Base-by-base conservation (phyloP, 2,888 invertebrate genomes). In the Cosmorhoe ocellata region DNA sequence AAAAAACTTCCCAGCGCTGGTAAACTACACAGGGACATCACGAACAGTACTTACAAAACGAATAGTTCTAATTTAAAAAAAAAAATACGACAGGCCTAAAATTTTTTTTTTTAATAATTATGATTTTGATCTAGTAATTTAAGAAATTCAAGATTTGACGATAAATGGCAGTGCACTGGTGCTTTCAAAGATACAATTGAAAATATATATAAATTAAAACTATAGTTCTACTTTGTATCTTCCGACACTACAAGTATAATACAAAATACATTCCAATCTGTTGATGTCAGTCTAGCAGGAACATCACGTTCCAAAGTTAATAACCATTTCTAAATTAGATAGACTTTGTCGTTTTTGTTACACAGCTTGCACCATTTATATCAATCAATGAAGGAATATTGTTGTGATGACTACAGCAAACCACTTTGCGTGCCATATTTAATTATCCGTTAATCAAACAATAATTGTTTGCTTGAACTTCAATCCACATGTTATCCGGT, bases 401-500 rank as follows among this genome's bases (percentile, higher is more conserved):
- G 1, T 24, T 24, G 7, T 14, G 41, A n/a, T 18, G 8, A 18
- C 30, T 24, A 45, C 38, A 27, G 38, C 26, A 12, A 40, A 41
- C 44, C 43, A 45, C 40, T 51, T 49, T 44, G 59, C 56, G 51
- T 56, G 59, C 46, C 32, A 41, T 40, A 49, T 59, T 51, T 56
- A 53, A 33, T 56, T 56, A 51, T 46, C 42, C 40, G 33, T 38
- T 51, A 51, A 49, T 54, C 28, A 41, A 51, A 43, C 41, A 51
- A 45, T 43, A 28, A 36, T 30, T 69, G 60, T 69, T 64, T 63
- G 61, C 61, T 58, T 67, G 66, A 68, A 69, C 67, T 69, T 65
- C 60, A 66, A 64, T 59, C 60, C 55, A 55, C 46, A 26, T 62
- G 51, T 56, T 54, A 48, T 38, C 39, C 22, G 26, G 55, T 53